Evolutionary conservation across 2,888 invertebrate species (phyloP).

Genomic region (Orthonevra nobilis): DNA sequence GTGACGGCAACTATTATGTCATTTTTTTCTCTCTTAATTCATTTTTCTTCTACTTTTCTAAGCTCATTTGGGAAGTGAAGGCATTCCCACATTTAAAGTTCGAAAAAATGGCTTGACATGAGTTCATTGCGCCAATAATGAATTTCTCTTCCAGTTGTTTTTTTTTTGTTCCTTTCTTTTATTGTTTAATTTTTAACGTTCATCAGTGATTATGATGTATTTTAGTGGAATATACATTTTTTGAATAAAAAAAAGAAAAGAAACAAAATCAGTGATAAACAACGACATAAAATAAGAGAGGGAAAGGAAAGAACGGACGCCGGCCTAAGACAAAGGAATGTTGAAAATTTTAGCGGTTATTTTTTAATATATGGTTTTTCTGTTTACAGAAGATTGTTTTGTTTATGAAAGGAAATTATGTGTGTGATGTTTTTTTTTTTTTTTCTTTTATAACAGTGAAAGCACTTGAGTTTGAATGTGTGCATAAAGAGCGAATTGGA

Average conservation of each 20-base stretch:
- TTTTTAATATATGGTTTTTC: background rate
- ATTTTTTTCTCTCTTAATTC: slow-evolving; percentile 3
- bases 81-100: background rate
- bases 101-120: slow-evolving; percentile 1
- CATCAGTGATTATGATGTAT: background rate
- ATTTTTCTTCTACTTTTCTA: background rate
- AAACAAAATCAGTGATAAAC: slow-evolving; percentile 8
- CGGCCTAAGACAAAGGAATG: background rate
- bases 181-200: background rate
- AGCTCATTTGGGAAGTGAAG: slow-evolving; percentile 4
- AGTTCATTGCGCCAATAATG: slow-evolving; percentile 35
- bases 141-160: background rate
- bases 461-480: too few species aligned
- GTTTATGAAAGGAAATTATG: background rate
- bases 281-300: background rate
- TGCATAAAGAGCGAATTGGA: too few species aligned
- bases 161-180: background rate
- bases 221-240: slow-evolving; percentile 3
- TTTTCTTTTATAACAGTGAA: too few species aligned
- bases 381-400: background rate
- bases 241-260: too few species aligned
- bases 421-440: too few species aligned
- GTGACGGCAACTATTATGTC: slow-evolving; percentile 31
- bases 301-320: background rate
- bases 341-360: background rate